Percentiles rank a stretch among this genome's conserved stretches.
Evolutionary conservation across 2,888 invertebrate genomes (phyloP).

Genomic region (Deilephila porcellus): DNA sequence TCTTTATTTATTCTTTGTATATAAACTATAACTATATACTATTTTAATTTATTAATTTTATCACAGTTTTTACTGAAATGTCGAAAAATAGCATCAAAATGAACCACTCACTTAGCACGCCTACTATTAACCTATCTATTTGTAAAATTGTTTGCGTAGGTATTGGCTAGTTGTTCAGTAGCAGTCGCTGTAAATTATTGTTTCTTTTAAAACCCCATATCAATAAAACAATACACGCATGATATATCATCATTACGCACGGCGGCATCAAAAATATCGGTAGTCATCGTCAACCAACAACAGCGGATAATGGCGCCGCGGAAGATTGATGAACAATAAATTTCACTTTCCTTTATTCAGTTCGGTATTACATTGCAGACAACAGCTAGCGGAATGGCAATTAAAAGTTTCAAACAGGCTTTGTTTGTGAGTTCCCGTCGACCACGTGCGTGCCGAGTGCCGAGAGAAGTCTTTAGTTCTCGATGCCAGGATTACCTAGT

Average conservation of each 20-base stretch:
- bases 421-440: constrained; percentile 31
- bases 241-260: constrained; percentile 36
- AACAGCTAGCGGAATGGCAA: constrained; percentile 43
- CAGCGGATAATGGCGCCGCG: constrained; percentile 40
- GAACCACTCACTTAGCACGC: too few species aligned
- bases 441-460: constrained; percentile 28
- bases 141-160: too few species aligned
- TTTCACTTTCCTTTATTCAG: constrained; percentile 45
- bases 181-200: not conserved
- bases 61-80: too few species aligned
- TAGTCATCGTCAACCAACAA: constrained; percentile 41
- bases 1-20: not conserved
- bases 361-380: constrained; percentile 38
- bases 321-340: constrained; percentile 52
- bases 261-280: constrained; percentile 35
- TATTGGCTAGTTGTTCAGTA: too few species aligned
- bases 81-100: too few species aligned
- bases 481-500: constrained; percentile 12
- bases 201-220: not conserved
- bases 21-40: too few species aligned
- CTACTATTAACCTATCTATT: too few species aligned
- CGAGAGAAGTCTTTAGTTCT: constrained; percentile 24
- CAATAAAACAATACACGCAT: constrained; percentile 25
- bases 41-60: too few species aligned
- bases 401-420: constrained; percentile 47